Evolutionary conservation across 2,888 invertebrate genomes (phyloP), one percentile per base, ranked within the genome.

Genomic region (Clostera curtula): DNA sequence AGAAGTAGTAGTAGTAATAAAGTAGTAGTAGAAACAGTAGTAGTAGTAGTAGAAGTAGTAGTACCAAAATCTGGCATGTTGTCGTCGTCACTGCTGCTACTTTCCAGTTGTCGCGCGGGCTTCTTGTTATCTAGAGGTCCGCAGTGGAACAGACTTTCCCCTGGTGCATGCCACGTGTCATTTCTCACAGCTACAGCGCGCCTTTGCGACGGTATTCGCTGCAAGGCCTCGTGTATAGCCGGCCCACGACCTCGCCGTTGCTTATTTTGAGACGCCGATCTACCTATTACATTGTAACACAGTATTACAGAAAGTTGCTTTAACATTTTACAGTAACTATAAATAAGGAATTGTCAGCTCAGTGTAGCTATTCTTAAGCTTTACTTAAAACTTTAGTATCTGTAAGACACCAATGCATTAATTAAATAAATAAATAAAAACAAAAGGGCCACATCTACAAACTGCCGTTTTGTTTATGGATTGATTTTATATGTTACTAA

Each of bases 151-250:
- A 85, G 54, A 7, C 70, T 72, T 10, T 82, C 71, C 4, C 79
- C 85, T 0, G 86, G 86, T 2, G 86, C 85, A 28, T 85, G 85
- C 86, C 86, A 86, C 21, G 59, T 34, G 11, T 54, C 44, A 23
- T 68, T 73, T 2, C 73, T 61, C 16, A 73, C 32, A 1, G 76
- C 65, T 14, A 74, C 29, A 1, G 69, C 77, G 5, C 57, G 64
- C 4, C 55, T 40, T 27, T 55, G 66, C 33, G 54, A 40, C 22
- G 82, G 71, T 86, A 87, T 87, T 85, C 87, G 85, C 49, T 87
- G 87, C 28, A 87, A 49, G 0, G 86, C 84, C 55, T 88, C 87
- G 42, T 88, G 87, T 12, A 85, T 65, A 5, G 85, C 74, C 0
- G 85, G 85, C 6, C 85, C 85, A 1, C 85, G 60, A 4, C 85